Conservation (phyloP, 2,113 vertebrate genomes). For the Alectura lathami region DNA sequence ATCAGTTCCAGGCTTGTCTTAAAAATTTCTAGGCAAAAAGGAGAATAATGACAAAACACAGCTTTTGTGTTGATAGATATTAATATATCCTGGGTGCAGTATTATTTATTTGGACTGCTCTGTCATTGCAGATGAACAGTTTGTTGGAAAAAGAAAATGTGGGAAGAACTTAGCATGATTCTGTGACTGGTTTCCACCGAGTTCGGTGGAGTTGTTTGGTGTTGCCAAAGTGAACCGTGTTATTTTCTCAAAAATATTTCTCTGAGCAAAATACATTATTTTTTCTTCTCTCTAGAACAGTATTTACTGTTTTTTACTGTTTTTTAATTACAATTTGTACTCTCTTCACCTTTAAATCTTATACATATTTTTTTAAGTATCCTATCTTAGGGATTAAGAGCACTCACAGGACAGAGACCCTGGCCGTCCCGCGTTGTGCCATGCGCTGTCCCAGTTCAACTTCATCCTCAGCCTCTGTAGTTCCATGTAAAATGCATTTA, state of each 20-base stretch:
- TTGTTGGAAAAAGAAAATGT: neutral
- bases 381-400: neutral
- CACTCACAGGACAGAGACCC: neutral
- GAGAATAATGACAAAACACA: neutral
- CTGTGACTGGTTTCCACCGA: neutral
- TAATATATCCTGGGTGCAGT: neutral
- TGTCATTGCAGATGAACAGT: neutral
- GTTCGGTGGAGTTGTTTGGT: neutral
- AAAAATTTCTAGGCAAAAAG: neutral
- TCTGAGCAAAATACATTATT: neutral
- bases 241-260: neutral
- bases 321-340: neutral
- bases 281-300: neutral
- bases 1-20: slow-evolving; percentile 5
- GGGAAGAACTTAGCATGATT: neutral
- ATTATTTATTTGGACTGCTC: neutral
- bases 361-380: neutral
- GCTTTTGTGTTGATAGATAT: neutral
- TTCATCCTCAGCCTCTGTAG: neutral
- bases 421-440: accelerated
- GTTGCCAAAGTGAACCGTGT: neutral
- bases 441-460: neutral
- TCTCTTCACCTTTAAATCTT: neutral
- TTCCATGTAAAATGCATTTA: neutral
- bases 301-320: neutral